Conservation (phyloP, 1,140 invertebrate genomes). For the Bradynema listronoti region DNA sequence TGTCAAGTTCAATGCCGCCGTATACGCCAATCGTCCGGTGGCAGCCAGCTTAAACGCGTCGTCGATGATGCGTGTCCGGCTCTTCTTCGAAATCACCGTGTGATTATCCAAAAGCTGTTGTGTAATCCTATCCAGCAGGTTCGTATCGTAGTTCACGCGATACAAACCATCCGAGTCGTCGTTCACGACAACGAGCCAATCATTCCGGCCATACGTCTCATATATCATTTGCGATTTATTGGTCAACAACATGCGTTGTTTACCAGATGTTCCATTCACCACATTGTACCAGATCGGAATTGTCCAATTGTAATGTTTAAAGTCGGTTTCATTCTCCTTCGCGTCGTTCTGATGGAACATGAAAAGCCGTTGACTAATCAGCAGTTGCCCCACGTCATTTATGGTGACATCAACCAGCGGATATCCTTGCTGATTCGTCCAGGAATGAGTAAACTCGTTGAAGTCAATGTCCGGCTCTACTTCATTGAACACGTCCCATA, state of each 20-base stretch:
- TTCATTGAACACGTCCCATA: constrained; percentile 45
- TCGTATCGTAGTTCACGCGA: constrained; percentile 34
- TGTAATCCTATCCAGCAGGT: constrained; percentile 30
- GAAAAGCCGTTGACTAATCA: constrained; percentile 47
- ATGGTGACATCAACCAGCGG: constrained; percentile 43
- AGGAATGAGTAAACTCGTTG: constrained; percentile 42
- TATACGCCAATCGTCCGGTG: constrained; percentile 32
- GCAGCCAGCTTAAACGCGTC: constrained; percentile 39
- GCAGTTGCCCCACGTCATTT: constrained; percentile 40
- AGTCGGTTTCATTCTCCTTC: no score
- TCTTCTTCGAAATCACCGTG: constrained; percentile 26
- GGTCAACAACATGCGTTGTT: no score
- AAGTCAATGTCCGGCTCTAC: constrained; percentile 46
- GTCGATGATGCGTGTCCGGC: constrained; percentile 38
- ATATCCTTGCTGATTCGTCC: constrained; percentile 55
- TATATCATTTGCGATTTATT: no score
- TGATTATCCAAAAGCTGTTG: constrained; percentile 41
- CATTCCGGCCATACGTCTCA: no score
- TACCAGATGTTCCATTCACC: no score
- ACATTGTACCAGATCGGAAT: constrained; percentile 43
- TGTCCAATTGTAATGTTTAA: no score
- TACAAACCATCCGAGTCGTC: constrained; percentile 44
- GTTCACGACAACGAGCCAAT: constrained; percentile 30
- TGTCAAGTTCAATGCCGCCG: constrained; percentile 37
- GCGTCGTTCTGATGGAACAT: constrained; percentile 50